Conservation (phyloP, 2,888 invertebrate genomes). For the Rhimphoctona megacephalus region DNA sequence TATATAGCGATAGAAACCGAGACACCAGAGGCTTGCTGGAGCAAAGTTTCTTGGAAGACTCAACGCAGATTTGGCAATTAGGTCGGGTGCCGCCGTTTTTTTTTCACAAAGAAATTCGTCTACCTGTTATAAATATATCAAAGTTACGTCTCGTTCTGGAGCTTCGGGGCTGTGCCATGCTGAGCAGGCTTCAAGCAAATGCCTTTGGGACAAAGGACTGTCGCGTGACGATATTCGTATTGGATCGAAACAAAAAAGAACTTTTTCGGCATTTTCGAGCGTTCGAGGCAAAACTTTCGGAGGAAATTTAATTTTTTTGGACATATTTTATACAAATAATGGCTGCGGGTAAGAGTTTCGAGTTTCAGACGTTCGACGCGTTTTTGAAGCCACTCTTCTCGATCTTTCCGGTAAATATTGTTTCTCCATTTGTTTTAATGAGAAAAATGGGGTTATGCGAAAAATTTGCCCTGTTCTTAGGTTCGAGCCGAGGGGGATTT, state of each 20-base stretch:
- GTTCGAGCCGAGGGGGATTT: background rate
- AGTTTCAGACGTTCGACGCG: background rate
- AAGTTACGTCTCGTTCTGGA: too few species aligned
- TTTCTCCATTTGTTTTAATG: background rate
- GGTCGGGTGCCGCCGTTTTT: too few species aligned
- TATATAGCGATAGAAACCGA: too few species aligned
- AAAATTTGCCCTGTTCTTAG: background rate
- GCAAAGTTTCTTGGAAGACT: too few species aligned
- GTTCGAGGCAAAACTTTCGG: background rate
- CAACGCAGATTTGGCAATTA: too few species aligned
- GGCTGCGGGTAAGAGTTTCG: conserved; percentile 2
- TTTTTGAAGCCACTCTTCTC: background rate
- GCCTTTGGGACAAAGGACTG: conserved; percentile 20
- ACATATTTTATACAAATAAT: background rate
- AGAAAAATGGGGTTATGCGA: background rate
- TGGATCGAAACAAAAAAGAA: background rate
- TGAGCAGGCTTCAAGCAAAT: background rate
- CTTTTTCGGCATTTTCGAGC: conserved; percentile 28
- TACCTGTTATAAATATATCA: too few species aligned
- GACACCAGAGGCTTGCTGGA: too few species aligned
- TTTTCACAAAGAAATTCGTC: too few species aligned
- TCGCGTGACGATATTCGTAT: background rate
- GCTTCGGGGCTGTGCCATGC: too few species aligned
- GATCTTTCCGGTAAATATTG: background rate
- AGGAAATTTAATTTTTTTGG: background rate